phyloP scores from a whole-genome alignment of 2,113 vertebrate genomes.

The Poeciliopsis occidentalis region DNA sequence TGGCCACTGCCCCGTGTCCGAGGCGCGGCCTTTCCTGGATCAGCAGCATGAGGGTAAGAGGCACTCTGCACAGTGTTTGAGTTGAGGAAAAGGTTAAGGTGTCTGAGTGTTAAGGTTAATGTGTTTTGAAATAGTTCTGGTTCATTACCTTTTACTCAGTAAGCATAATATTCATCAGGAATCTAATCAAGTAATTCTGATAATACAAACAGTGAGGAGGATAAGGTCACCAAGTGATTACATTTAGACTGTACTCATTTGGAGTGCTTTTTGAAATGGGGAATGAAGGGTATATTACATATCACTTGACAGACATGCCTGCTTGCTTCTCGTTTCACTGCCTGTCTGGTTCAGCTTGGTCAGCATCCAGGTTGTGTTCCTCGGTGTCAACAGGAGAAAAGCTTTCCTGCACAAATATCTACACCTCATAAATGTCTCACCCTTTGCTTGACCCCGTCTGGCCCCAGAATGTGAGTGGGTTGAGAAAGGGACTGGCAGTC shows the following conservation, averaged over 20 bases:
- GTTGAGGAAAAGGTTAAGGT: constrained; percentile 34
- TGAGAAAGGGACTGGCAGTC: constrained; percentile 57
- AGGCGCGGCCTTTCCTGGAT: constrained; percentile 46
- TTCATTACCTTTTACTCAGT: constrained; percentile 34
- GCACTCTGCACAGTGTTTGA: constrained; percentile 17
- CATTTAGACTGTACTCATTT: constrained; percentile 1
- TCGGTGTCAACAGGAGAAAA: constrained; percentile 70
- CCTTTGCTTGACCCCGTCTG: constrained; percentile 74
- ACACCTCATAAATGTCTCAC: constrained; percentile 80
- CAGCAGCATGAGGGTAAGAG: constrained; percentile 33
- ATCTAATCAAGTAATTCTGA: constrained; percentile 25
- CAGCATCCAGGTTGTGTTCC: constrained; percentile 65
- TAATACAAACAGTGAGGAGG: constrained; percentile 15
- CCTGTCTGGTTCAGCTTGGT: constrained; percentile 56
- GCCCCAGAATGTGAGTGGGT: constrained; percentile 64
- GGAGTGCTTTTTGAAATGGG: constrained; percentile 11
- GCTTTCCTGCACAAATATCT: constrained; percentile 76
- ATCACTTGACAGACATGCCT: constrained; percentile 18
- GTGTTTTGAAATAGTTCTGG: constrained; percentile 35
- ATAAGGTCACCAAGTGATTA: constrained; percentile 10
- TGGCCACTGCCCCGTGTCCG: constrained; percentile 58
- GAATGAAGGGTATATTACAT: constrained; percentile 32
- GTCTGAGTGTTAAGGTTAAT: constrained; percentile 27
- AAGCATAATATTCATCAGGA: constrained; percentile 14
- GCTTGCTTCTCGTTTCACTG: constrained; percentile 42